Percentiles rank a stretch among this genome's conserved stretches.
phyloP scores from a whole-genome alignment of 2,888 invertebrate genomes.

The Oscheius sp. region DNA sequence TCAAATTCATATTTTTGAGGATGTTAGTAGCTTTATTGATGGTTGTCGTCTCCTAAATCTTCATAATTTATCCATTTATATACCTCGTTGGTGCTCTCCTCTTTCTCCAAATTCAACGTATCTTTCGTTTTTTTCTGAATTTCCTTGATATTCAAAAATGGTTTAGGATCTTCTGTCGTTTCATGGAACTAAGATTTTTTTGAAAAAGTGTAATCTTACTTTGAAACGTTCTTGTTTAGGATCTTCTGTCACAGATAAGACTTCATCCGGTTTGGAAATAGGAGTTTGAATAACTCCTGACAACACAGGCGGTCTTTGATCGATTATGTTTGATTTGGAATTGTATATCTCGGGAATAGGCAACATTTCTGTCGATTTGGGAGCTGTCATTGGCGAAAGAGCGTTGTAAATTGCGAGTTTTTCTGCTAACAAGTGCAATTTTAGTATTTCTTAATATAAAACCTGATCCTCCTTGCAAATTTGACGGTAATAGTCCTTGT shows the following conservation, averaged over 20 bases:
- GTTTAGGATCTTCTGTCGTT: neutral
- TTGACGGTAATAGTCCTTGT: slow-evolving; percentile 16
- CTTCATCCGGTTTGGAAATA: neutral
- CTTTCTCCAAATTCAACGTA: neutral
- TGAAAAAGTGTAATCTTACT: neutral
- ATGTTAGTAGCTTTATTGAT: slow-evolving; percentile 26
- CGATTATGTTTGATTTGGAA: too few species aligned
- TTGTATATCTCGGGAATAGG: too few species aligned
- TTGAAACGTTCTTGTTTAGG: neutral
- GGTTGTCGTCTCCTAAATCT: too few species aligned
- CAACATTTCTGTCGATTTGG: neutral
- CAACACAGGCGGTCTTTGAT: neutral
- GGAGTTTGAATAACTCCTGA: slow-evolving; percentile 14
- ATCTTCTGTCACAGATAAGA: neutral
- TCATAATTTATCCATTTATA: too few species aligned
- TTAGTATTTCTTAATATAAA: neutral
- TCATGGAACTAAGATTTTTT: slow-evolving; percentile 13
- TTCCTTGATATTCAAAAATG: slow-evolving; percentile 11
- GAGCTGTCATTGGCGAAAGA: slow-evolving; percentile 6
- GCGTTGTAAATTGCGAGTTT: slow-evolving; percentile 13
- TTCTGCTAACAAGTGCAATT: neutral
- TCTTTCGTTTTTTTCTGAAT: neutral
- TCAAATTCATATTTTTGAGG: slow-evolving; percentile 45
- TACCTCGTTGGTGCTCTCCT: neutral
- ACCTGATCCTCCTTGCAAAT: slow-evolving; percentile 7